Evolutionary conservation across 1,140 invertebrate genomes (phyloP), one percentile per base, ranked within the genome.

Genomic region (Zaprionus ornatus): DNA sequence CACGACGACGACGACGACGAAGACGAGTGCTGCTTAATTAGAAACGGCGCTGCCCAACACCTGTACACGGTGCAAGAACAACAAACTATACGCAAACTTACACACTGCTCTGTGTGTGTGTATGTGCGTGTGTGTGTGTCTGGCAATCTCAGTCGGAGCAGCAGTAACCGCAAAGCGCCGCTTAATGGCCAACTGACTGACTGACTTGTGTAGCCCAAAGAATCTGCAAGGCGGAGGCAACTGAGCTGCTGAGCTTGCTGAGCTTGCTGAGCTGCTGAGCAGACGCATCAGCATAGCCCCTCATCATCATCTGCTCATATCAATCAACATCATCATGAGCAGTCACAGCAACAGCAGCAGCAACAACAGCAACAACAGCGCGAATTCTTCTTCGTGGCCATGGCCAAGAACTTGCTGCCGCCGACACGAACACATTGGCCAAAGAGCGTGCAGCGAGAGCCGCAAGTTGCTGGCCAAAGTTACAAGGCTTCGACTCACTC

Each of bases 121-220:
- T 62, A 1, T 37, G 7, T 54, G 6, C 37, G 29, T 45, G 6
- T 65, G 52, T 56, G 23, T 27, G n/a, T n/a, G 27, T 63, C 10
- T 32, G 25, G 6, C n/a, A 50, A 19, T 50, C 35, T 9, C 37
- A 67, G 57, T 45, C 62, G 29, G 15, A 45, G 40, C 40, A 63
- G 65, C 63, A 79, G 74, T 72, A 84, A 88, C 84, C 85, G 81
- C 85, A 88, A 90, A 90, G 74, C 84, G 74, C 84, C 84, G 84
- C 84, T 88, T 80, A 81, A 87, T 87, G 84, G 80, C 84, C 84
- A 81, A 87, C 84, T 87, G 85, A 87, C 84, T 88, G 83, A 87
- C 78, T 85, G 82, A 80, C 78, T 62, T 67, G 56, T 72, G 68
- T 56, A 48, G 74, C 74, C 35, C 27, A 65, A 66, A 40, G 19